Evolutionary conservation across 2,113 vertebrate genomes (phyloP), one percentile per base, ranked within the genome.

Genomic region (Ancistrus triradiatus): DNA sequence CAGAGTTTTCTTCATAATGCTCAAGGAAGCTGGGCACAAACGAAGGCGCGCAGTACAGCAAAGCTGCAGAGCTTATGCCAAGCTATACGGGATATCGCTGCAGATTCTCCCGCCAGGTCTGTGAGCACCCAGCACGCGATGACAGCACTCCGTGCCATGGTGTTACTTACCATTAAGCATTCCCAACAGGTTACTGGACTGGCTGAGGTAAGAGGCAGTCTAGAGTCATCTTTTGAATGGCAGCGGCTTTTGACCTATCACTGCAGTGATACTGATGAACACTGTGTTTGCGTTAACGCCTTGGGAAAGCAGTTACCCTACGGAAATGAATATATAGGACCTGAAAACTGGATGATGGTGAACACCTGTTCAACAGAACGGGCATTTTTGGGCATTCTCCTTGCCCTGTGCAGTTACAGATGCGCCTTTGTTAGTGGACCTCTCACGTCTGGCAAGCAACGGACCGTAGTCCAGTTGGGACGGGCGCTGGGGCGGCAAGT

Each of bases 241-340:
- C 82, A 86, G n/a, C 82, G 84, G 63, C 77, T 83, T 38, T 73
- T 94, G 66, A 94, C 91, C 69, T 93, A 94, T 73, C 72, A 72
- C 38, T 31, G 90, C 6, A 77, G 71, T 31, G 48, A 74, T 66
- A 66, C 64, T 4, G 40, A 49, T 3, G 56, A 60, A 4, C 19
- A 52, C 2, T 50, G 67, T 7, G 90, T 90, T 66, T 85, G 81
- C 62, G 62, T 91, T 4, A 86, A 91, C 14, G 72, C 91, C 55
- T 76, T 94, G n/a, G 81, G 79, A 25, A 81, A 78, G 42, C 69
- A 57, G 3, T 38, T 89, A 15, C 77, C 78, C 0, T 93, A 95
- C 40, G 86, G 81, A 49, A 89, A 88, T 58, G 92, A 95, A 61
- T 94, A 93, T 67, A 62, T 84, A 64, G 88, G 92, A 24, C 84